Percentiles rank a stretch among this genome's conserved stretches.
Conservation (phyloP, 2,888 invertebrate genomes). For the Crepidodera aurea region DNA sequence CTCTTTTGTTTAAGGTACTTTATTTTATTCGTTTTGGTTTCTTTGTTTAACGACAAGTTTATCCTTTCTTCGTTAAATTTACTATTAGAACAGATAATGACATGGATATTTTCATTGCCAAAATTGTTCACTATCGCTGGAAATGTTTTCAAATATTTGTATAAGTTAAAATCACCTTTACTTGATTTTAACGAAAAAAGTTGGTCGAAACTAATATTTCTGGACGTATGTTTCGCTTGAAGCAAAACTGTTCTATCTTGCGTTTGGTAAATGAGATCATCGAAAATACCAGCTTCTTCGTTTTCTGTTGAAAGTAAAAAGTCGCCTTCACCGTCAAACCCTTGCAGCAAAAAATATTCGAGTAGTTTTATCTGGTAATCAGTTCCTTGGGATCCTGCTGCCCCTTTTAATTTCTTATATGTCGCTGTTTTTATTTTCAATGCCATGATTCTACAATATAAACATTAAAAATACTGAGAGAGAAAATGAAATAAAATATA, state of each 20-base stretch:
- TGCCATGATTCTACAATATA: too few relatives aligned
- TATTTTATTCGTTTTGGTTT: background rate
- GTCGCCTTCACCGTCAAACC: background rate
- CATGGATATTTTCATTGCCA: background rate
- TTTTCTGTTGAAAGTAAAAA: slow-evolving; percentile 12
- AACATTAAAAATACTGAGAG: too few relatives aligned
- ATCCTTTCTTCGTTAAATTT: background rate
- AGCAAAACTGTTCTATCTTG: background rate
- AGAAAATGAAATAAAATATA: too few relatives aligned
- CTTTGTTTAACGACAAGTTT: background rate
- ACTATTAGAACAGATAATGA: slow-evolving; percentile 7
- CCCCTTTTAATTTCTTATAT: background rate
- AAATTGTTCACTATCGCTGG: background rate
- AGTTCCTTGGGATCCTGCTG: background rate
- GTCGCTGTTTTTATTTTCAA: background rate
- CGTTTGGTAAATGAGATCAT: slow-evolving; percentile 9
- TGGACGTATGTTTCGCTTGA: slow-evolving; percentile 10
- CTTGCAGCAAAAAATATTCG: background rate
- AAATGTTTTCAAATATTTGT: slow-evolving; percentile 2
- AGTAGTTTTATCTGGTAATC: slow-evolving; percentile 15
- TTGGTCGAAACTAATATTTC: background rate
- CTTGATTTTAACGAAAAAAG: background rate
- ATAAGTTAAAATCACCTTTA: slow-evolving; percentile 3
- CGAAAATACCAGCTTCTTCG: background rate
- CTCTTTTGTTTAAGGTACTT: background rate